Evolutionary conservation across 2,888 invertebrate genomes (phyloP).

Genomic region (Acanthococcus lagerstroemiae): DNA sequence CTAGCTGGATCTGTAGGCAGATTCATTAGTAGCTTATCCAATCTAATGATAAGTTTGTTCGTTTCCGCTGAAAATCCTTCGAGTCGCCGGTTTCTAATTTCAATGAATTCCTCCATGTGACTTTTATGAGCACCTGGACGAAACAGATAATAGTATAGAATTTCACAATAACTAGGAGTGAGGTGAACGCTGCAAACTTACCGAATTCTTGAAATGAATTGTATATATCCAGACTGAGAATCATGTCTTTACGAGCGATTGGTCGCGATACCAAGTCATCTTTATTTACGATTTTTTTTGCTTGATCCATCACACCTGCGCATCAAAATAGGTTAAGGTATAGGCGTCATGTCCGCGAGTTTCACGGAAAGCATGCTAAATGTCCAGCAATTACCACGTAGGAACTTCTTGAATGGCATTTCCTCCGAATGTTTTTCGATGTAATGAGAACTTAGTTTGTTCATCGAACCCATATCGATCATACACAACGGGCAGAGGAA

Average conservation of each 20-base stretch:
- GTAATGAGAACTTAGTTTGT: conserved; percentile 76
- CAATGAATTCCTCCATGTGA: conserved; percentile 67
- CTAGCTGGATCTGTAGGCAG: conserved; percentile 62
- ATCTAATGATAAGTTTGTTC: conserved; percentile 84
- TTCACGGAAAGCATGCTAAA: neutral
- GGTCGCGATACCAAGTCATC: conserved; percentile 47
- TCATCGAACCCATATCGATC: conserved; percentile 74
- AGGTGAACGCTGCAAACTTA: conserved; percentile 34
- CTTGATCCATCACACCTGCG: conserved; percentile 66
- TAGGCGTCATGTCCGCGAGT: no score
- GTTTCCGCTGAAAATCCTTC: conserved; percentile 89
- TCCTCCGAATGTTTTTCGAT: conserved; percentile 80
- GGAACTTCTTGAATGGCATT: conserved; percentile 66
- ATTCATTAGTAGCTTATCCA: conserved; percentile 80
- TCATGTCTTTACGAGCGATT: conserved; percentile 4
- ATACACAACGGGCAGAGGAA: conserved; percentile 93
- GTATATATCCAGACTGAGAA: conserved; percentile 16
- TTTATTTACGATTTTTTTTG: conserved; percentile 72
- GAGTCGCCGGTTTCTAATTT: conserved; percentile 53
- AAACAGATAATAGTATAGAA: no score
- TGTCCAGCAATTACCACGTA: conserved; percentile 50
- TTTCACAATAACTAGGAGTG: neutral
- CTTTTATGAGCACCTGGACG: conserved; percentile 49
- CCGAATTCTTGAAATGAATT: conserved; percentile 50
- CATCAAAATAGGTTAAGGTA: conserved; percentile 30